Percentiles rank a stretch among this genome's conserved stretches.
phyloP scores from a whole-genome alignment of 2,888 invertebrate genomes.

The Lepidochitona cinerea region DNA sequence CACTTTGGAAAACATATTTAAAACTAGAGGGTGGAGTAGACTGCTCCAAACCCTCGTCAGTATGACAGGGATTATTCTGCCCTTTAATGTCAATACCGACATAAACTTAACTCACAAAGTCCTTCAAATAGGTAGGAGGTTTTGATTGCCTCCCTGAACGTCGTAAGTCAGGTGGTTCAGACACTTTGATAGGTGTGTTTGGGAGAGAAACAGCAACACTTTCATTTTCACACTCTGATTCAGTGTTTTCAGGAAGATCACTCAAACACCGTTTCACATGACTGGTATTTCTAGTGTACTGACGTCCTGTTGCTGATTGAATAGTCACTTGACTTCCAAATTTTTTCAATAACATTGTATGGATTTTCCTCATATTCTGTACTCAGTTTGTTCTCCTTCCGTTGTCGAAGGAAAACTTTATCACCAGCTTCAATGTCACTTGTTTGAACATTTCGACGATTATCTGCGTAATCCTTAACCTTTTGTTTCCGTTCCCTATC shows the following conservation, averaged over 20 bases:
- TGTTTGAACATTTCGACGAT: not conserved
- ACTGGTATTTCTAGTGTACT: not conserved
- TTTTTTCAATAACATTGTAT: constrained; percentile 2
- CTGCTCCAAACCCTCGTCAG: constrained; percentile 1
- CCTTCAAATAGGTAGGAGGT: not conserved
- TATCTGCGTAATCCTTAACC: constrained; percentile 13
- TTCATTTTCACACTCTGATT: not conserved
- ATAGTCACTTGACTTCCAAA: constrained; percentile 7
- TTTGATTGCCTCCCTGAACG: not conserved
- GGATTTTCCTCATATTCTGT: constrained; percentile 19
- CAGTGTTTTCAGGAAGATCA: not conserved
- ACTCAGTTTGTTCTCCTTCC: constrained; percentile 14
- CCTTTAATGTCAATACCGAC: not conserved
- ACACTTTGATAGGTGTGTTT: not conserved
- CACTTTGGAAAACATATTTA: no score
- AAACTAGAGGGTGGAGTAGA: constrained; percentile 2
- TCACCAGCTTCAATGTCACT: constrained; percentile 20
- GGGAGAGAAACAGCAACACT: not conserved
- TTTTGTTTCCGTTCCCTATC: constrained; percentile 15
- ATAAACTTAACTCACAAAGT: not conserved
- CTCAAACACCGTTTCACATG: not conserved
- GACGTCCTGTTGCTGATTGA: not conserved
- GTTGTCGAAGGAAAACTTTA: constrained; percentile 16
- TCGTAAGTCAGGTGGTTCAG: not conserved
- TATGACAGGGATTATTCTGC: constrained; percentile 1